Evolutionary conservation across 2,797 vertebrate genomes (phyloP), one percentile per base, ranked within the genome.

Genomic region (Eulemur rubriventer): DNA sequence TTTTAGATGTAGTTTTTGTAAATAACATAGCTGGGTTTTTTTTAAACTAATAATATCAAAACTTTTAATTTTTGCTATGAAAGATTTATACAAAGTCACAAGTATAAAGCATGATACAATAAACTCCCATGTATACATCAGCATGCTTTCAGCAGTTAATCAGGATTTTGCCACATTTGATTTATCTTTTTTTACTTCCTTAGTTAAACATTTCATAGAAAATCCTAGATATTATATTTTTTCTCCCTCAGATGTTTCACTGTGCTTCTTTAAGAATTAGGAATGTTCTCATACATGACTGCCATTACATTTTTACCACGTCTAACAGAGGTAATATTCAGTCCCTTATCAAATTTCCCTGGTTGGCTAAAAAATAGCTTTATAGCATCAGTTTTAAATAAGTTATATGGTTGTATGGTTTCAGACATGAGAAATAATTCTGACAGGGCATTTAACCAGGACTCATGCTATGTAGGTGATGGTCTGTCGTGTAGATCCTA

Each of bases 1-100:
- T 91, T 93, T 93, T 82, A 88, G 78, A 63, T 93, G 24, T 65
- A 69, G 69, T 73, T 96, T 95, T 95, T 96, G 24, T 82, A 95
- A 93, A 87, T 95, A 87, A 82, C 28, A 43, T 93, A 93, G n/a
- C 43, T 95, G 91, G 75, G 50, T 82, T 95, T 95, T 95, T 50
- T 63, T 65, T n/a, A 9, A 82, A 79, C 17, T 84, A 76, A 41
- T 12, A 84, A 75, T 82, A 86, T 57, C 2, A 13, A 13, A 57
- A 55, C 28, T 38, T 59, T 88, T 33, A 67, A 41, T 48, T 70
- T 84, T 93, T 61, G 43, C 50, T 61, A 6, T 52, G 10, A 78
- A 89, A 41, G 85, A 89, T 48, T 7, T 50, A 67, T 65, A 73
- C 30, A 65, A 76, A 73, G 6, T 48, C 57, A 75, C 83, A 89